Conservation (phyloP, 2,113 vertebrate genomes). For the Aleadryas rufinucha region DNA sequence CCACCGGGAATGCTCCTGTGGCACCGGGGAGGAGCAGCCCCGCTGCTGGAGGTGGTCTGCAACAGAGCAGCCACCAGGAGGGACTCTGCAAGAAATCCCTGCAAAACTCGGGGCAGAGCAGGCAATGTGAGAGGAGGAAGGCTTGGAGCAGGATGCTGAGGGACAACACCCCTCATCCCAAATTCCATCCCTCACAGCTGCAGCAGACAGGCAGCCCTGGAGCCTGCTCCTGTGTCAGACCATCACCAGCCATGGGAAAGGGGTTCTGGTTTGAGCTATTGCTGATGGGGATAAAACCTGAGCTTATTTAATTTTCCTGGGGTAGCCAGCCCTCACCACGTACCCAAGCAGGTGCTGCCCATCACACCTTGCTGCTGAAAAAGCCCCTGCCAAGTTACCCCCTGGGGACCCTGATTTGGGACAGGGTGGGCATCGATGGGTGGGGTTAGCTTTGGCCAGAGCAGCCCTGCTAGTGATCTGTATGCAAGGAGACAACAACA, state of each 20-base stretch:
- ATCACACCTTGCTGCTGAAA: background rate
- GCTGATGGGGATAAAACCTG: background rate
- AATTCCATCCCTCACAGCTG: background rate
- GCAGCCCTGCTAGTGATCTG: background rate
- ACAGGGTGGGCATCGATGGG: rapidly evolving
- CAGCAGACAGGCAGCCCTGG: background rate
- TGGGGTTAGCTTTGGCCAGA: background rate
- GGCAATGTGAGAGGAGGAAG: rapidly evolving
- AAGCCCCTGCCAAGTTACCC: background rate
- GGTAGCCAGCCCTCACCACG: background rate
- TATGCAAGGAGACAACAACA: rapidly evolving
- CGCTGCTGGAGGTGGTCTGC: rapidly evolving
- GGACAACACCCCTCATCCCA: background rate
- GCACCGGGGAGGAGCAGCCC: background rate
- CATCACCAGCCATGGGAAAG: background rate
- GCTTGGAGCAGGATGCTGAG: background rate
- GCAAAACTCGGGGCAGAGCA: background rate
- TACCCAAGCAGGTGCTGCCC: background rate
- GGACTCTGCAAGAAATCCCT: background rate
- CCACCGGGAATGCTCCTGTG: rapidly evolving
- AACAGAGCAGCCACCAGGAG: background rate
- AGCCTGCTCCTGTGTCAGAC: background rate
- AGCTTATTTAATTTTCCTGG: background rate
- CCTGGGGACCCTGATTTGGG: background rate
- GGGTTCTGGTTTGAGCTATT: background rate